These are phyloP conservation scores for Petrolisthes cinctipes DNA, from an alignment of 2,888 invertebrate genomes.

Conservation along the genomic window DNA sequence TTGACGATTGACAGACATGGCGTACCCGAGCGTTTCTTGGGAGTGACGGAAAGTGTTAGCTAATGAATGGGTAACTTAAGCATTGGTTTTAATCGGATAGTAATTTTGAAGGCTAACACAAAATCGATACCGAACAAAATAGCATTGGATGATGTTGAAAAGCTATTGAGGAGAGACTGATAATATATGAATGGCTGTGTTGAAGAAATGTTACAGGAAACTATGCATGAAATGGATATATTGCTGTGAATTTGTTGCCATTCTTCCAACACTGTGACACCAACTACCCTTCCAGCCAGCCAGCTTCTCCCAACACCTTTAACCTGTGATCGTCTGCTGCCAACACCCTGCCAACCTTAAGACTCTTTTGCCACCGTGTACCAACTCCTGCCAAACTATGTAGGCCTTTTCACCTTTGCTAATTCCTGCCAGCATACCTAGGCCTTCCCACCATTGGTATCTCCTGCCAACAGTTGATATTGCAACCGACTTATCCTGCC, in stretches of 20 bases:
- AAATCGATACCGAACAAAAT: too few relatives aligned
- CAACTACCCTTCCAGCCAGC: background rate
- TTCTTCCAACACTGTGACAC: background rate
- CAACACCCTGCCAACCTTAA: background rate
- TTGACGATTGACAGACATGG: too few relatives aligned
- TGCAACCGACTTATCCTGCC: background rate
- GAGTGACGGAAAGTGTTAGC: too few relatives aligned
- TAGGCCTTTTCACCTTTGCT: background rate
- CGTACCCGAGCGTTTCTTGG: too few relatives aligned
- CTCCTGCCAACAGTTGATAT: background rate
- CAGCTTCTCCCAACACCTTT: background rate
- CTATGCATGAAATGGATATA: too few relatives aligned
- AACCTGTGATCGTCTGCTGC: background rate
- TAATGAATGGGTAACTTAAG: too few relatives aligned
- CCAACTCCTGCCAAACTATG: conserved; percentile 3
- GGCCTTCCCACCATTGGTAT: background rate
- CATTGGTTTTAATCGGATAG: too few relatives aligned
- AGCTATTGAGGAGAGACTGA: too few relatives aligned
- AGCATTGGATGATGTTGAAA: too few relatives aligned
- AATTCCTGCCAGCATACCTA: conserved; percentile 4
- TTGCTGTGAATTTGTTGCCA: background rate
- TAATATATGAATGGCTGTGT: too few relatives aligned
- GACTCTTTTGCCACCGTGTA: background rate
- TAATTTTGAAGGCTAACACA: too few relatives aligned
- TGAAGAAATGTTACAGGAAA: too few relatives aligned